Evolutionary conservation across 2,888 invertebrate genomes (phyloP), one percentile per base, ranked within the genome.

Genomic region (Phortica okadai): DNA sequence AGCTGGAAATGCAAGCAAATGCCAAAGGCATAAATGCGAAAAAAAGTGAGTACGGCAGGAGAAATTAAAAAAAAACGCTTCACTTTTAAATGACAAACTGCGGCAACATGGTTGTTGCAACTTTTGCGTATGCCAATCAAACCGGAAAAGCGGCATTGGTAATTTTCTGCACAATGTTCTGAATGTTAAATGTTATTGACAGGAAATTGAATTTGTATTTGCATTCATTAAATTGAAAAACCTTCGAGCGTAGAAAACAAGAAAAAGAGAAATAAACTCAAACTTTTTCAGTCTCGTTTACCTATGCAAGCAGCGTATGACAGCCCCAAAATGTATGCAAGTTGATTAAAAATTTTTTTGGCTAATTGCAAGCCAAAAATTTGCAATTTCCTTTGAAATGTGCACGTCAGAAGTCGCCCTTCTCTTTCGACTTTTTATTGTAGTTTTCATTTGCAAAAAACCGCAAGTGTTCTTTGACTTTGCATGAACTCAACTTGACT

Each of bases 51-150:
- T 21, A 21, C 0, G 21, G 21, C 21, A 21, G 79, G 82, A 33
- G 33, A 33, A 33, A 33, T 33, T 1, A 33, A 33, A 33, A 79
- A 85, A 33, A 79, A 85, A 80, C 84, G 79, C 85, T 72, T 76
- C 84, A 79, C 78, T 88, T 85, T 85, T 82, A 79, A 83, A 81
- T 85, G 81, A 85, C 85, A 85, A 86, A 82, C 74, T 79, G 81
- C 79, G 25, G 16, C 4, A 62, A 10, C 25, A 21, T 25, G 62
- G 21, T 62, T 25, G 50, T 8, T 50, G 50, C 14, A 50, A 14
- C 50, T 50, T 1, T 6, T 50, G 50, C 10, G 33, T 33, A 33
- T 5, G 25, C 59, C 7, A 6, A 59, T 8, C n/a, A 62, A 62
- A 62, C 7, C 21, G 21, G 62, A 16, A 8, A 56, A 56, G 16